phyloP scores from a whole-genome alignment of 2,888 invertebrate genomes.

The Plagiodera versicolora region DNA sequence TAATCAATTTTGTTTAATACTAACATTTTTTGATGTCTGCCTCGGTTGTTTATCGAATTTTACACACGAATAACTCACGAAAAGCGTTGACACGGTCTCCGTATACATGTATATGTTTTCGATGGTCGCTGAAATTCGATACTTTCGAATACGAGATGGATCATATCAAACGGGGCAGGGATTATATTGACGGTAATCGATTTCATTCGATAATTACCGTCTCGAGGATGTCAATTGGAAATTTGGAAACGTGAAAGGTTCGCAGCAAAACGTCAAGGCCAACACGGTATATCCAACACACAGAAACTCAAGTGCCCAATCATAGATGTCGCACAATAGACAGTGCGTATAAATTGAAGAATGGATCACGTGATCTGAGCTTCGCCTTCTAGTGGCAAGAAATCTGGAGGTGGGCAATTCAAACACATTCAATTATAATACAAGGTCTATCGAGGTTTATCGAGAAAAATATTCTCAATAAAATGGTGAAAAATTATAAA shows the following conservation, averaged over 20 bases:
- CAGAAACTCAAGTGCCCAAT: too few relatives aligned
- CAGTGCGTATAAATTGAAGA: too few relatives aligned
- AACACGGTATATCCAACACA: too few relatives aligned
- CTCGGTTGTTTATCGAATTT: slow-evolving; percentile 1
- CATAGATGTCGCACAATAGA: too few relatives aligned
- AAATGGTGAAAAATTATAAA: too few relatives aligned
- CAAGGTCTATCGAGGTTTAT: too few relatives aligned
- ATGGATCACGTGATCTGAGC: too few relatives aligned
- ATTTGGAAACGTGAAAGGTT: background rate
- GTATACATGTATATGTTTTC: background rate
- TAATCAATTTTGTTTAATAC: background rate
- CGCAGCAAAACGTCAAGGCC: background rate
- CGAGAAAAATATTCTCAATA: too few relatives aligned
- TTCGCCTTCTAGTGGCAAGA: too few relatives aligned
- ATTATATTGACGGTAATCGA: background rate
- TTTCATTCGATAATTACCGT: background rate
- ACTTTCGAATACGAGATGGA: background rate
- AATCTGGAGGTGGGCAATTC: too few relatives aligned
- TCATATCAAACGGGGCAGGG: background rate
- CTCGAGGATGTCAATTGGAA: too few relatives aligned
- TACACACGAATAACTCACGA: background rate
- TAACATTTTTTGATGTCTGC: background rate
- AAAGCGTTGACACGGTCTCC: background rate
- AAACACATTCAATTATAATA: too few relatives aligned
- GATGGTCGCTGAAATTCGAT: background rate